Conservation (phyloP, 1,140 invertebrate species). For the Panagrolaimus sp. region DNA sequence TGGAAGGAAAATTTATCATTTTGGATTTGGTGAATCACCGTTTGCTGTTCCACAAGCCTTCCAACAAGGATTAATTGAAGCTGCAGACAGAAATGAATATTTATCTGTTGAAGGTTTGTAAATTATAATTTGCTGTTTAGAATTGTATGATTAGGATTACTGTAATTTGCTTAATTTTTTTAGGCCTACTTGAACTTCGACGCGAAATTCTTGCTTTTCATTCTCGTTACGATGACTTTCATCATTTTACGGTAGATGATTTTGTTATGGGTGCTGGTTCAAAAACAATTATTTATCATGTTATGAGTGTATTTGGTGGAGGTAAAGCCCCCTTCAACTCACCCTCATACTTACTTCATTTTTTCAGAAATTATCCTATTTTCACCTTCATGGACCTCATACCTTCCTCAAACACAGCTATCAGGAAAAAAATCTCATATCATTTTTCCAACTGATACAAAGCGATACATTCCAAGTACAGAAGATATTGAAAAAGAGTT, state of each 20-base stretch:
- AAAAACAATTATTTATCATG: conserved; percentile 60
- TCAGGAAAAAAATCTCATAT: conserved; percentile 43
- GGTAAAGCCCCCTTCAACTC: conserved; percentile 41
- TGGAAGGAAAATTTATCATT: conserved; percentile 58
- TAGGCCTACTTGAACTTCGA: conserved; percentile 56
- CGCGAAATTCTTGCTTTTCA: conserved; percentile 58
- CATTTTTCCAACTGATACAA: conserved; percentile 39
- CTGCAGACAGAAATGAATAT: conserved; percentile 59
- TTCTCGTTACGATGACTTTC: conserved; percentile 48
- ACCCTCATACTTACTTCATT: too few relatives aligned
- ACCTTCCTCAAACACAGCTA: conserved; percentile 56
- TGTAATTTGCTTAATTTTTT: too few relatives aligned
- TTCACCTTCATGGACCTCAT: conserved; percentile 60
- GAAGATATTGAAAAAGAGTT: conserved; percentile 49
- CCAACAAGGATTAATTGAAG: conserved; percentile 49
- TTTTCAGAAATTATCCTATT: conserved; percentile 56
- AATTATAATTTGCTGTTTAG: too few relatives aligned
- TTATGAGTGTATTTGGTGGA: conserved; percentile 59
- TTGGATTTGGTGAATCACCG: conserved; percentile 61
- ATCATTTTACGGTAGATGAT: conserved; percentile 47
- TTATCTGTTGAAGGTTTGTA: conserved; percentile 58
- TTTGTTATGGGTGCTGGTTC: conserved; percentile 60
- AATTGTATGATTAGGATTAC: too few relatives aligned
- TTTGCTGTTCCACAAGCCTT: conserved; percentile 58
- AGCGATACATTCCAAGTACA: conserved; percentile 56